These are phyloP conservation scores for Erebia aethiops DNA, from an alignment of 2,888 invertebrate species.

Conservation along the genomic window DNA sequence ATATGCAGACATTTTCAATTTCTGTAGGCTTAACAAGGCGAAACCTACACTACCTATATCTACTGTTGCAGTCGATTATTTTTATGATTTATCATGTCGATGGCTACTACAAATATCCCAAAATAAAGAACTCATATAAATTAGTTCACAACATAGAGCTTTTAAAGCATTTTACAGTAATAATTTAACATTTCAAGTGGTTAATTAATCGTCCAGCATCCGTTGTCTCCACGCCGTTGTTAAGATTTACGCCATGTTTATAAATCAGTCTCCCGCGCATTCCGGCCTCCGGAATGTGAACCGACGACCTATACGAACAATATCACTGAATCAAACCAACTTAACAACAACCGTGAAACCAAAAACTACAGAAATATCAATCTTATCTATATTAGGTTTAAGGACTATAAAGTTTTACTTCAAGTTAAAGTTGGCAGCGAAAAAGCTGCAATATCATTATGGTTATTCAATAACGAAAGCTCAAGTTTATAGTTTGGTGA, in stretches of 20 bases:
- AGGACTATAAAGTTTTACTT: neutral
- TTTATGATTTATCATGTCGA: neutral
- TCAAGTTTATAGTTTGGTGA: slow-evolving; percentile 19
- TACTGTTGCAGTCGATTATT: too few species aligned
- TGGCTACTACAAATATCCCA: neutral
- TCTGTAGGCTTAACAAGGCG: too few species aligned
- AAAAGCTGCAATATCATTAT: slow-evolving; percentile 24
- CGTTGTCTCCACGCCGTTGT: slow-evolving; percentile 24
- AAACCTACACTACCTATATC: too few species aligned
- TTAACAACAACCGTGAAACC: neutral
- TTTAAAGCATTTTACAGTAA: slow-evolving; percentile 7
- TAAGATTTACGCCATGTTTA: slow-evolving; percentile 31
- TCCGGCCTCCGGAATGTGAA: slow-evolving; percentile 43
- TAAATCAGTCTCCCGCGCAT: slow-evolving; percentile 40
- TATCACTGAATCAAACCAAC: slow-evolving; percentile 17
- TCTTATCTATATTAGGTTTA: neutral
- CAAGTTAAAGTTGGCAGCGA: neutral
- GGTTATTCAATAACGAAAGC: slow-evolving; percentile 24
- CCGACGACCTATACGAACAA: slow-evolving; percentile 42
- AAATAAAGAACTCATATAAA: neutral
- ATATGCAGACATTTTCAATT: too few species aligned
- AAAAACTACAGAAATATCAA: slow-evolving; percentile 12
- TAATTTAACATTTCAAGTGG: slow-evolving; percentile 15
- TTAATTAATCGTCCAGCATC: slow-evolving; percentile 30
- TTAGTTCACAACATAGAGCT: neutral